These are phyloP conservation scores for Unio delphinus DNA, from an alignment of 2,888 invertebrate species.

Conservation along the genomic window DNA sequence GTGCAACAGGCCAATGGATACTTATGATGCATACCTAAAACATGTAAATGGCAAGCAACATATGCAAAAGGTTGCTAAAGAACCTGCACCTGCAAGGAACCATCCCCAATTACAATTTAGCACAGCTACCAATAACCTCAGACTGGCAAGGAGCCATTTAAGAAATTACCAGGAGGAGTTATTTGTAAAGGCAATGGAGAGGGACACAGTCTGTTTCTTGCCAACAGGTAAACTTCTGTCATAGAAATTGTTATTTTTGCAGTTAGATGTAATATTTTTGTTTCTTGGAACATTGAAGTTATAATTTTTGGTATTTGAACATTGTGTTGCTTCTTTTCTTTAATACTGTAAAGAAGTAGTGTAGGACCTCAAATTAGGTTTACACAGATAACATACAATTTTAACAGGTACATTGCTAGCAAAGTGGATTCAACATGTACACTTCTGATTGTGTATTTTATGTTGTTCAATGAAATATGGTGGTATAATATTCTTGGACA, in stretches of 20 bases:
- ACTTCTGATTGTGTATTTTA: no score
- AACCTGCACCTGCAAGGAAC: constrained; percentile 31
- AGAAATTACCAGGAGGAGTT: constrained; percentile 61
- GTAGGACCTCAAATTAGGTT: no score
- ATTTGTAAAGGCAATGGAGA: constrained; percentile 48
- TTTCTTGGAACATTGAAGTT: background rate
- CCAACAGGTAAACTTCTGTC: constrained; percentile 55
- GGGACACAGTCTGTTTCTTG: constrained; percentile 57
- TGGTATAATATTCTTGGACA: no score
- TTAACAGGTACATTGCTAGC: no score
- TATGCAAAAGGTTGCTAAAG: constrained; percentile 37
- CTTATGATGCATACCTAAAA: constrained; percentile 35
- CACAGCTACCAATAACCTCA: constrained; percentile 9
- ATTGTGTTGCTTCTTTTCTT: no score
- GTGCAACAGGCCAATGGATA: constrained; percentile 50
- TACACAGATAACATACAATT: no score
- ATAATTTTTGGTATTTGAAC: no score
- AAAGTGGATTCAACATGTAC: no score
- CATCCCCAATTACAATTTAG: constrained; percentile 13
- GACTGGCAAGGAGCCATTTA: constrained; percentile 36
- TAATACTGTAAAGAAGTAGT: no score
- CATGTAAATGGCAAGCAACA: constrained; percentile 53
- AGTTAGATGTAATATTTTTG: background rate
- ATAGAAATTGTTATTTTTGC: constrained; percentile 1
- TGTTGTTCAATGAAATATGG: no score